Conservation (phyloP, 1,140 invertebrate species). For the Neuroterus valhalla region DNA sequence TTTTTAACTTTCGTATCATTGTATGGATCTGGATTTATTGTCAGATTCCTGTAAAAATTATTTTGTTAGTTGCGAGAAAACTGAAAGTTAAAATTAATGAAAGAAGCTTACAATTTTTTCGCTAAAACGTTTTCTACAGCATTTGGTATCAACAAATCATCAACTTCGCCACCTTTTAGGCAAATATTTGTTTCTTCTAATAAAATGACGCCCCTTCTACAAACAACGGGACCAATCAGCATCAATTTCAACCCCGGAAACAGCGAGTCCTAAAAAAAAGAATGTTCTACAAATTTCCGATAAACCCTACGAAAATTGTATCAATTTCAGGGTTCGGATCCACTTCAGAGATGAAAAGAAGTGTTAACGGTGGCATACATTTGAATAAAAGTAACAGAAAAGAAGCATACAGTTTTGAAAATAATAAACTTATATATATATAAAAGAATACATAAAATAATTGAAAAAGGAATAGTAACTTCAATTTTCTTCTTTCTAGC, state of each 20-base stretch:
- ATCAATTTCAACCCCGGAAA: constrained; percentile 72
- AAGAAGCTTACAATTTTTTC: constrained; percentile 74
- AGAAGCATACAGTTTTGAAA: no score
- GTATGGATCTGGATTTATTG: constrained; percentile 74
- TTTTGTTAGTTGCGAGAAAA: background rate
- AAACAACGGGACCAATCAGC: constrained; percentile 81
- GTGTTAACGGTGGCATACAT: no score
- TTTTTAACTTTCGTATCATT: constrained; percentile 48
- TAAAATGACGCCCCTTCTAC: constrained; percentile 82
- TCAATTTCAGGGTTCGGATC: no score
- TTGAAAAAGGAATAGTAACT: no score
- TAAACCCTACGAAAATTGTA: no score
- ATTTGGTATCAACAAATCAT: constrained; percentile 77
- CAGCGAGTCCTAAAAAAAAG: constrained; percentile 59
- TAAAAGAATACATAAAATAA: no score
- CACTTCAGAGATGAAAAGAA: no score
- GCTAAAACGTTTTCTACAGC: constrained; percentile 79
- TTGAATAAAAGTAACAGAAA: no score
- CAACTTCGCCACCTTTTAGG: constrained; percentile 86
- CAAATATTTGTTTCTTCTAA: constrained; percentile 79
- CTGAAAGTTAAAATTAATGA: constrained; percentile 11
- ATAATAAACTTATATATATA: no score
- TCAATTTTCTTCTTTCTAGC: no score
- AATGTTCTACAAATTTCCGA: background rate
- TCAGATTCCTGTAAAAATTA: constrained; percentile 60